Base-by-base conservation (phyloP, 2,888 invertebrate genomes). In the Zaprionus obscuricornis region DNA sequence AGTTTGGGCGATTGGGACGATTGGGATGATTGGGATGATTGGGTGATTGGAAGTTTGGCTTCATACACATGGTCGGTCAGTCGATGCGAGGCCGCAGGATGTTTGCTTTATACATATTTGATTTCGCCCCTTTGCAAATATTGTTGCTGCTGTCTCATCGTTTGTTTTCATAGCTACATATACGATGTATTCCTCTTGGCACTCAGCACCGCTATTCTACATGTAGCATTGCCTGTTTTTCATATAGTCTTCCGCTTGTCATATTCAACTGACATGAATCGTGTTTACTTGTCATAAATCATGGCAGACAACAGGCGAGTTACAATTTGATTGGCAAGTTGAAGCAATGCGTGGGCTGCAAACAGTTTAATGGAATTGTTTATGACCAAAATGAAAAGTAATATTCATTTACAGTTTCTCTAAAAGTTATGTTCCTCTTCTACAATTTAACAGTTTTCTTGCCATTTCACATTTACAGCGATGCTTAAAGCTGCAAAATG, bases 141-240 rank as follows among this genome's bases (percentile, higher is more conserved):
- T 60, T 60, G 37, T 60, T 59, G 31, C 34, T 24, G 47, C 37
- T 26, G 37, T n/a, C n/a, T n/a, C 22, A 13, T 13, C 39, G 58
- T 59, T 40, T 58, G 60, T 40, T 43, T 60, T 31, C 36, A 36
- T 50, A n/a, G 50, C 62, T 22, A 11, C 29, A 33, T 36, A 36
- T 36, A 27, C 18, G 34, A 34, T 60, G 16, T 5, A 22, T 22
- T 27, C 29, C n/a, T n/a, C n/a, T n/a, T 36, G 18, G 2, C 7
- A 17, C 24, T 1, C 0, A 11, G n/a, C 22, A 31, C 20, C 26
- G 37, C n/a, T n/a, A 50, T 18, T 5, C 52, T 54, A 51, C 42
- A 69, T 51, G 50, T 33, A 62, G 62, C 55, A 22, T 66, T 22
- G 55, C 69, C 55, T 69, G 36, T 69, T 42, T 60, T 34, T 50